Percentiles rank a stretch among this genome's conserved stretches.
phyloP scores from a whole-genome alignment of 2,113 vertebrate species.

The Lepus europaeus region DNA sequence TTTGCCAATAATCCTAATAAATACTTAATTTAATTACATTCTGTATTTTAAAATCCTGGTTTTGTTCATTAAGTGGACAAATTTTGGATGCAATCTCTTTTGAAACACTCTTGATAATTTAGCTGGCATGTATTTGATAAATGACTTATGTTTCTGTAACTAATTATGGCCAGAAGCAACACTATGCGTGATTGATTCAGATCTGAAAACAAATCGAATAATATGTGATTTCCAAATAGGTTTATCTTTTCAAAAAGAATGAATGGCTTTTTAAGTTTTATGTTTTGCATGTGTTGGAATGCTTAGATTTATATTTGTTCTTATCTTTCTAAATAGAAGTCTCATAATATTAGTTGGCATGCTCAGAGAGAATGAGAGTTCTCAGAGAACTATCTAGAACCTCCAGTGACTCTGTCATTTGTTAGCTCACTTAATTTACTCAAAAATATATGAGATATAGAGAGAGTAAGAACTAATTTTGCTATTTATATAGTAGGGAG shows the following conservation, averaged over 20 bases:
- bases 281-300: constrained; percentile 42
- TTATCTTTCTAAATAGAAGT: constrained; percentile 71
- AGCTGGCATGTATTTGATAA: constrained; percentile 72
- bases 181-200: constrained; percentile 73
- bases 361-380: constrained; percentile 68
- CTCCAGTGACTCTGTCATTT: constrained; percentile 66
- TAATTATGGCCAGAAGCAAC: constrained; percentile 77
- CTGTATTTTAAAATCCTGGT: background rate
- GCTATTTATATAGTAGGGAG: constrained; percentile 3
- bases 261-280: constrained; percentile 50
- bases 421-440: constrained; percentile 74
- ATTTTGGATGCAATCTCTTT: constrained; percentile 47
- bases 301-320: constrained; percentile 59
- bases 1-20: background rate
- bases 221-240: constrained; percentile 72
- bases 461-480: constrained; percentile 70
- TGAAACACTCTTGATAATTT: constrained; percentile 66
- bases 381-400: constrained; percentile 59
- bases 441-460: constrained; percentile 69
- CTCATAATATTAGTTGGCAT: constrained; percentile 64
- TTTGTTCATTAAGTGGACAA: constrained; percentile 55
- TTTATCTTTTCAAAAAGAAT: constrained; percentile 72
- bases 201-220: constrained; percentile 78
- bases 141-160: constrained; percentile 76
- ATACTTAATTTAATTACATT: background rate